Percentiles rank a stretch among this genome's conserved stretches.
Evolutionary conservation across 2,113 vertebrate species (phyloP).

Genomic region (Carettochelys insculpta): DNA sequence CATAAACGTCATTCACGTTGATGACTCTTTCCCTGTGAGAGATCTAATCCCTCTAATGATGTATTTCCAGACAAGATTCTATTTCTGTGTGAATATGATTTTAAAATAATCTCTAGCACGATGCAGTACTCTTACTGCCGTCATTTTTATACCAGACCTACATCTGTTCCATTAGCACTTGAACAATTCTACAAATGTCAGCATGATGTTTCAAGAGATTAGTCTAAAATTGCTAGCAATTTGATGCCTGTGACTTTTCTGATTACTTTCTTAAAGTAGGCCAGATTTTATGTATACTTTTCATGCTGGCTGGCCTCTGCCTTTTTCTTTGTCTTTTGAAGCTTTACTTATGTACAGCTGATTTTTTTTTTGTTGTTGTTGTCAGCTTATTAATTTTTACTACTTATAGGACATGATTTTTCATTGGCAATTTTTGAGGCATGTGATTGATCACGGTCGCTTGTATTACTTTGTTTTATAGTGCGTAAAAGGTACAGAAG

Average conservation of each 20-base stretch:
- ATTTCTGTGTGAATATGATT: not conserved
- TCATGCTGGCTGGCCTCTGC: not conserved
- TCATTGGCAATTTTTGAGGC: not conserved
- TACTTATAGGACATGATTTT: not conserved
- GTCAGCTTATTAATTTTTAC: too few relatives aligned
- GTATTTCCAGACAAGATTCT: not conserved
- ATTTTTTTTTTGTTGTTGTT: not conserved
- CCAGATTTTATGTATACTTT: not conserved
- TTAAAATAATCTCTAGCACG: not conserved
- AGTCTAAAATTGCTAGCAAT: not conserved
- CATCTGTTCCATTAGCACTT: not conserved
- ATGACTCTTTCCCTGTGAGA: not conserved
- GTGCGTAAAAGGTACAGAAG: not conserved
- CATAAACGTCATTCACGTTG: not conserved
- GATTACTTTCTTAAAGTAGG: not conserved
- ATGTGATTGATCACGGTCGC: not conserved
- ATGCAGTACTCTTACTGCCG: not conserved
- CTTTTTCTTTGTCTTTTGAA: not conserved
- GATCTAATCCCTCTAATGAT: not conserved
- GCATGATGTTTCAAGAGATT: not conserved
- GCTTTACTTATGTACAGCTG: not conserved
- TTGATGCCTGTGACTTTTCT: not conserved
- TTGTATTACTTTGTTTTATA: not conserved
- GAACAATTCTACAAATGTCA: not conserved
- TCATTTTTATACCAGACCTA: not conserved